Evolutionary conservation across 2,797 vertebrate genomes (phyloP), one percentile per base, ranked within the genome.

Genomic region (Typhlichthys eigenmanni): DNA sequence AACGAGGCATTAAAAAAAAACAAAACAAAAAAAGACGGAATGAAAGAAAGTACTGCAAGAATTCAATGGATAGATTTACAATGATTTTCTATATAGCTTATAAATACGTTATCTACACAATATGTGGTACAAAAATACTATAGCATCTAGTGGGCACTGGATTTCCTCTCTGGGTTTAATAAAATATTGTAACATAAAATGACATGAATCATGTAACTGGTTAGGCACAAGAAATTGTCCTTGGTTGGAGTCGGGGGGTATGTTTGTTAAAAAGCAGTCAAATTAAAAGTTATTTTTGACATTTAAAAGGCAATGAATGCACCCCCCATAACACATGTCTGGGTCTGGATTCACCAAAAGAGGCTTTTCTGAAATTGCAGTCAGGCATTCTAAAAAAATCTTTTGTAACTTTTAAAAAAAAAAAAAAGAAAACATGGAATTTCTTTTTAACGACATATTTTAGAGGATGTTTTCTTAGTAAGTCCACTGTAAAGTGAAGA

Each of bases 31-130:
- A 86, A 87, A 91, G 92, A 92, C 86, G 90, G 93, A 91, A 95
- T 89, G 91, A 83, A 90, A 84, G 86, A 68, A 94, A 92, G 93
- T 92, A 94, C 91, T 93, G 94, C 94, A 94, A 95, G 93, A 92
- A 92, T 92, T 94, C 91, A 92, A 84, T 79, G 82, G 91, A 91
- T 80, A 92, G 78, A 93, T 94, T 93, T 94, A 95, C 92, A 95
- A 91, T 79, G 90, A 90, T 69, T 92, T 91, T 93, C 80, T 83
- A 82, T 89, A 91, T 94, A 92, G 94, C 93, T 97, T 93, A 96
- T 96, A 96, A 96, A 96, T 94, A 94, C 73, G 88, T 69, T 93
- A 93, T 94, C 93, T 96, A 93, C 93, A 95, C 92, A 90, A 92
- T 83, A 93, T 88, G 92, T 83, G 82, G 88, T 95, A 94, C 87